Evolutionary conservation across 1,140 invertebrate genomes (phyloP).

Genomic region (Holotrichia oblita): DNA sequence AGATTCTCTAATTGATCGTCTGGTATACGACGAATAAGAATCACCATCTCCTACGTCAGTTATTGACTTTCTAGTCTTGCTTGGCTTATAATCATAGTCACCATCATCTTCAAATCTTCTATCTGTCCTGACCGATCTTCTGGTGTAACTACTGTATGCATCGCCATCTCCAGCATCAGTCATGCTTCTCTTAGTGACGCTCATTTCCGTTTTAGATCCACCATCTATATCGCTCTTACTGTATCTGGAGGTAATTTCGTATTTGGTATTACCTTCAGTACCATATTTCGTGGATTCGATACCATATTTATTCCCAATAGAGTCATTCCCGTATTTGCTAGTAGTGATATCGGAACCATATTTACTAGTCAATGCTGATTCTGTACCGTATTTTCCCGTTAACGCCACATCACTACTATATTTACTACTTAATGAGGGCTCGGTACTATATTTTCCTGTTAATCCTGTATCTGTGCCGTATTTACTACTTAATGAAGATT

Average conservation of each 20-base stretch:
- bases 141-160: conserved; percentile 40
- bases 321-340: conserved; percentile 33
- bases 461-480: conserved; percentile 39
- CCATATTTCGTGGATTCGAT: conserved; percentile 50
- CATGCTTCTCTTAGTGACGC: background rate
- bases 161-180: conserved; percentile 38
- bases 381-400: conserved; percentile 47
- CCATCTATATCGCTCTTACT: conserved; percentile 33
- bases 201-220: conserved; percentile 28
- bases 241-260: conserved; percentile 27
- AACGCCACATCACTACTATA: conserved; percentile 40
- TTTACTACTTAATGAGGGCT: conserved; percentile 43
- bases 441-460: conserved; percentile 43
- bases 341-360: conserved; percentile 44
- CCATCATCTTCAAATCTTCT: conserved; percentile 39
- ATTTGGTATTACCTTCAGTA: conserved; percentile 34
- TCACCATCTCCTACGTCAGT: conserved; percentile 32
- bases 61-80: conserved; percentile 35
- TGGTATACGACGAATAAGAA: conserved; percentile 40
- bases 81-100: background rate
- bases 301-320: conserved; percentile 50
- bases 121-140: conserved; percentile 38
- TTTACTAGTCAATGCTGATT: conserved; percentile 47
- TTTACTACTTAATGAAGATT: conserved; percentile 43
- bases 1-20: conserved; percentile 42